Conservation (phyloP, 2,888 invertebrate genomes). For the Ennomos fuscantarius region DNA sequence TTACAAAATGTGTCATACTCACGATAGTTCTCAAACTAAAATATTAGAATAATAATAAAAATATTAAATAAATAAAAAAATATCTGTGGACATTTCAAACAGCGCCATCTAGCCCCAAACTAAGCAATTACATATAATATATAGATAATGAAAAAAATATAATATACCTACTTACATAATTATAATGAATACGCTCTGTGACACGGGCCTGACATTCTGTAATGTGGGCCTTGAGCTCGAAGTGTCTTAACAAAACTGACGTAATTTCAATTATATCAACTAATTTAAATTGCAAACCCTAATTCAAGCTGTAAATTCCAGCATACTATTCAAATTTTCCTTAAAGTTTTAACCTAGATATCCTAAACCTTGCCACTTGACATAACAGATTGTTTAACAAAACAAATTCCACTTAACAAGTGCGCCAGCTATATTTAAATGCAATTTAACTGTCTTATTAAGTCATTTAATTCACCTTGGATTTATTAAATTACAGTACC, state of each 20-base stretch:
- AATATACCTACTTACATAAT: too few species aligned
- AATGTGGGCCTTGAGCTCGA: too few species aligned
- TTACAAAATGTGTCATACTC: too few species aligned
- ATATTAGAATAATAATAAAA: too few species aligned
- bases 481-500: conserved; percentile 7
- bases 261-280: conserved; percentile 5
- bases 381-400: conserved; percentile 24
- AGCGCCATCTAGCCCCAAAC: too few species aligned
- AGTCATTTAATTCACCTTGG: conserved; percentile 20
- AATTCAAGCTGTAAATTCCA: background rate
- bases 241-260: background rate
- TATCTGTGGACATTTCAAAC: too few species aligned
- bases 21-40: too few species aligned
- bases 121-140: too few species aligned
- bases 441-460: conserved; percentile 23
- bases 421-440: conserved; percentile 31
- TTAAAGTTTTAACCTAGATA: conserved; percentile 3
- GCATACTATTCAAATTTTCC: conserved; percentile 8
- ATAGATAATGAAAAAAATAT: too few species aligned
- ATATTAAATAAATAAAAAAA: too few species aligned
- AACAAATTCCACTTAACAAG: conserved; percentile 25
- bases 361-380: conserved; percentile 19
- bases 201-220: too few species aligned
- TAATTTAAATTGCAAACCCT: conserved; percentile 15
- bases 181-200: too few species aligned